Evolutionary conservation across 2,113 vertebrate species (phyloP), one percentile per base, ranked within the genome.

Genomic region (Podilymbus podiceps): DNA sequence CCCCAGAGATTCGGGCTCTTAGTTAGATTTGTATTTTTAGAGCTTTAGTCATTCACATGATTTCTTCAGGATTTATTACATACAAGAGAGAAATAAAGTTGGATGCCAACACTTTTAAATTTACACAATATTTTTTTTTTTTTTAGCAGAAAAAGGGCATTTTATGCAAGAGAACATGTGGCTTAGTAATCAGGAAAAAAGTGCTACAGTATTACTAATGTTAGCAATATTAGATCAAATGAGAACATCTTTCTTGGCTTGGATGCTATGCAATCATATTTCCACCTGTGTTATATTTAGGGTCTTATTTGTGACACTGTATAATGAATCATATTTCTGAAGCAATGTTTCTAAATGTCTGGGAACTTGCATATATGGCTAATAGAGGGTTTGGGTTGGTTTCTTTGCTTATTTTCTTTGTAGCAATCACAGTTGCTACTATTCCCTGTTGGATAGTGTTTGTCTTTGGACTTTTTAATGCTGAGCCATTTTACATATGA

Each of bases 11-110:
- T 94, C 4, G 0, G 59, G 30, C 62, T 82, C 78, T 94, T 88
- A 92, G 55, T 58, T 73, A 89, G 62, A 73, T 73, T 50, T 68
- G 62, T 97, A 96, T 95, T 93, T 95, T 93, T 89, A 92, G 92
- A 92, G 79, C 82, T 95, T 92, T 75, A 96, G 75, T 86, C 49
- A 92, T 96, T 88, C 85, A 46, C 46, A 58, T 71, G 58, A 93
- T 96, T 97, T 93, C 78, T 91, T 74, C 76, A 59, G 0, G 0
- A 91, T 87, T 88, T 93, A 93, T 93, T 92, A 82, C 25, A 46
- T 24, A 47, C 25, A 63, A 64, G 64, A 73, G 27, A 76, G 74
- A 88, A 89, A 87, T 60, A 82, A 85, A 93, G 84, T 40, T 60
- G 56, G 24, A 87, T 72, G 80, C 49, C 68, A 92, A 64, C 53